Conservation (phyloP, 1,140 invertebrate species). For the Drosophila yakuba region DNA sequence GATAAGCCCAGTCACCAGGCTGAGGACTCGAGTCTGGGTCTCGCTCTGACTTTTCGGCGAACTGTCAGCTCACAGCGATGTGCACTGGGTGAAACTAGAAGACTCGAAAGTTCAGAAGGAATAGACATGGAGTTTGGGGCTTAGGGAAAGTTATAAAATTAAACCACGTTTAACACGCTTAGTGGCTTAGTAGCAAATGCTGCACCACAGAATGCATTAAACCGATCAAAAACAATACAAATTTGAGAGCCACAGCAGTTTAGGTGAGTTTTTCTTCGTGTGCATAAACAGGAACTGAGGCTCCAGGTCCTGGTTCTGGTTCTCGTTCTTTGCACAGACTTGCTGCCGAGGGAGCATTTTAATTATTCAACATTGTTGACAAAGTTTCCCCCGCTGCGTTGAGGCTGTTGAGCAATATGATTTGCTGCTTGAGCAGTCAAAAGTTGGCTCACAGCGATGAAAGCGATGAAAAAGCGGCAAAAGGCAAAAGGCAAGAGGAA, state of each 20-base stretch:
- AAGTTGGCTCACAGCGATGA: constrained; percentile 51
- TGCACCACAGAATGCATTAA: too few species aligned
- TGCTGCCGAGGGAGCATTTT: constrained; percentile 80
- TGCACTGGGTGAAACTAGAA: neutral
- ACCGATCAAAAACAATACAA: too few species aligned
- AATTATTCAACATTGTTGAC: constrained; percentile 84
- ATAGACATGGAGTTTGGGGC: too few species aligned
- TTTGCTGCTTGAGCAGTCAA: constrained; percentile 81
- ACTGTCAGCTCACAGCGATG: constrained; percentile 59
- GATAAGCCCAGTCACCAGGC: constrained; percentile 63
- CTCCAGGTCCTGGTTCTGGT: constrained; percentile 26
- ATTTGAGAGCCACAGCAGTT: neutral
- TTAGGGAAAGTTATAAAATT: neutral
- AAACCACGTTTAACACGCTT: too few species aligned
- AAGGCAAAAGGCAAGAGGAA: neutral
- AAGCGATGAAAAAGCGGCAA: constrained; percentile 33
- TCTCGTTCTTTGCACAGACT: constrained; percentile 57
- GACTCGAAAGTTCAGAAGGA: too few species aligned
- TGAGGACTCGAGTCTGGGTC: constrained; percentile 13
- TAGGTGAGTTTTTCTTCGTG: neutral
- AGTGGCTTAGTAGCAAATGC: too few species aligned
- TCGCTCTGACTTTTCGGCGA: constrained; percentile 37
- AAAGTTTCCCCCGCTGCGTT: constrained; percentile 70
- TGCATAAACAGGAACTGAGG: constrained; percentile 13
- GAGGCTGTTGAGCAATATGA: constrained; percentile 61